Evolutionary conservation across 2,888 invertebrate species (phyloP), one percentile per base, ranked within the genome.

Genomic region (Muschampia plurimacula): DNA sequence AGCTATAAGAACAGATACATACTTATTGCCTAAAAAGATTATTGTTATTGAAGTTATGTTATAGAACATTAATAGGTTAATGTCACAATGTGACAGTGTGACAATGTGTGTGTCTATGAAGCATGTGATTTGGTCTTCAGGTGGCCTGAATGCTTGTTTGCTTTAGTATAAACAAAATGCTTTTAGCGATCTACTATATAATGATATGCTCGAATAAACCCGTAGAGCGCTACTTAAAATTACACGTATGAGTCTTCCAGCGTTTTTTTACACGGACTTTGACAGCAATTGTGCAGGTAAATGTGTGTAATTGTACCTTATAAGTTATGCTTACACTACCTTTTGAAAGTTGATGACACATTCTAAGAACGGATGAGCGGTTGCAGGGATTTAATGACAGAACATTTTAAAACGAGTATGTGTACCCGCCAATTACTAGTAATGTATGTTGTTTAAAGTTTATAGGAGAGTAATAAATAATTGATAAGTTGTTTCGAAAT

Each of bases 321-420:
- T 82, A 80, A 83, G 79, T 80, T 79, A 83, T 82, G 79, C 83
- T 82, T 81, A 83, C 82, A 81, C 60, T 83, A 83, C 81, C 77
- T 82, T 86, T 86, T 86, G 86, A 85, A 87, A 86, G 84, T 84
- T 84, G 83, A 85, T 83, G 86, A 85, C 86, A 86, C 74, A 78
- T 75, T 77, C 72, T 74, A 66, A 69, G 72, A 77, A 75, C 74
- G 80, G 77, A 81, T 81, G 79, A 82, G 79, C 77, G 81, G 82
- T 77, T 80, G 81, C 74, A 75, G 76, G 74, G 75, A 81, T 83
- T 81, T 86, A 86, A 88, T 87, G 81, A 82, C 80, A 81, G 79
- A 75, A 78, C 74, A 70, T 62, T 68, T 59, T 70, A 66, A 73
- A 72, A 69, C 75, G 75, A 76, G 74, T 72, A 73, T 78, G 74